These are phyloP conservation scores for Chymomyza costata DNA, from an alignment of 1,140 invertebrate genomes.

Conservation along the genomic window DNA sequence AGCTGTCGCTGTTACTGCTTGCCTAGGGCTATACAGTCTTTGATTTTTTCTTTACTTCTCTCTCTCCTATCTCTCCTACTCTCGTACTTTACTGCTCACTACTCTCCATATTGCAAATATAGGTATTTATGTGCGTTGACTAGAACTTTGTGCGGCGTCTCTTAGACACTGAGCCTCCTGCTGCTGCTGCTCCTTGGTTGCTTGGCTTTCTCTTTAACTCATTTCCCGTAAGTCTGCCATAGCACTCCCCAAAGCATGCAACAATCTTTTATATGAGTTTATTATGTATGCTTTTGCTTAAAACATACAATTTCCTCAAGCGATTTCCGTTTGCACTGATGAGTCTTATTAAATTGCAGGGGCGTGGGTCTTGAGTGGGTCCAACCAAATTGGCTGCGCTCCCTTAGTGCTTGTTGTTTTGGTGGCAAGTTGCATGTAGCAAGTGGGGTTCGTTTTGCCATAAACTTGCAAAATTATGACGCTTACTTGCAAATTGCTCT, in stretches of 20 bases:
- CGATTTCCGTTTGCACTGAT: conserved; percentile 71
- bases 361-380: background rate
- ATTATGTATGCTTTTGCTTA: conserved; percentile 72
- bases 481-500: conserved; percentile 64
- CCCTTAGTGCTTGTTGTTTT: background rate
- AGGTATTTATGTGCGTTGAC: conserved; percentile 53
- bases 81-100: conserved; percentile 23
- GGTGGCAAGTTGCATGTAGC: background rate
- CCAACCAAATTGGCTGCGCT: background rate
- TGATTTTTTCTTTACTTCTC: background rate
- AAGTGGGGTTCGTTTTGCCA: conserved; percentile 30
- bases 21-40: conserved; percentile 49
- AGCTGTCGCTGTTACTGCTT: conserved; percentile 44
- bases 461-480: conserved; percentile 65
- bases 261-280: conserved; percentile 73
- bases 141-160: conserved; percentile 15
- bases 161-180: background rate
- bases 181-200: background rate
- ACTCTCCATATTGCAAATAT: conserved; percentile 52
- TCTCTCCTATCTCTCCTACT: conserved; percentile 11
- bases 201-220: background rate
- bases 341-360: conserved; percentile 64
- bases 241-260: conserved; percentile 37
- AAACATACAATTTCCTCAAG: conserved; percentile 72
- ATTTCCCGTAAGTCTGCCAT: background rate